Evolutionary conservation across 2,113 vertebrate genomes (phyloP).

Genomic region (Lagopus leucura): DNA sequence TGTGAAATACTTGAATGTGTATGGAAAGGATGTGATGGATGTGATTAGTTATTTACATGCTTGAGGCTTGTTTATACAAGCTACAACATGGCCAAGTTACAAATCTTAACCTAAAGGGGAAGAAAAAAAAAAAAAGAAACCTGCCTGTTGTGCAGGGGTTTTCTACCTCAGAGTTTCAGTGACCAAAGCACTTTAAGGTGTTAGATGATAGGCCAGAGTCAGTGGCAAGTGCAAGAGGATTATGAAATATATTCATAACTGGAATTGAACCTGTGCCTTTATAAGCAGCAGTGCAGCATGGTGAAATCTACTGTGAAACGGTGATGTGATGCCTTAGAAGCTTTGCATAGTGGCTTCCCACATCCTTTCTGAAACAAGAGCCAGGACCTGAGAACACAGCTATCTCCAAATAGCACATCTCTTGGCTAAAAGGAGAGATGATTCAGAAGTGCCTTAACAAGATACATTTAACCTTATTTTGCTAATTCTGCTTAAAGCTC

Average conservation of each 20-base stretch:
- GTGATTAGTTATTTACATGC: slow-evolving; percentile 3
- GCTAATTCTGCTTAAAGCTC: background rate
- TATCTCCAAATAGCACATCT: background rate
- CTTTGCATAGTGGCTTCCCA: background rate
- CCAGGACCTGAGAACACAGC: background rate
- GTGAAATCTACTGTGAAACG: slow-evolving; percentile 18
- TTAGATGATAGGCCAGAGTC: slow-evolving; percentile 42
- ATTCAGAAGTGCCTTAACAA: background rate
- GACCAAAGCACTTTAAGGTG: slow-evolving; percentile 13
- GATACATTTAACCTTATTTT: background rate
- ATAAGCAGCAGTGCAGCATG: background rate
- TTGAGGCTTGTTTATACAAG: background rate
- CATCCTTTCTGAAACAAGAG: background rate
- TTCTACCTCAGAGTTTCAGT: slow-evolving; percentile 65
- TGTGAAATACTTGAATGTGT: slow-evolving; percentile 52
- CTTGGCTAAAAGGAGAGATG: background rate
- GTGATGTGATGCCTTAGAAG: slow-evolving; percentile 31
- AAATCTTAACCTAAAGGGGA: background rate
- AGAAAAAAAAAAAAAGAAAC: background rate
- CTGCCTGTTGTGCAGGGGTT: slow-evolving; percentile 40
- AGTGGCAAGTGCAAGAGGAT: background rate
- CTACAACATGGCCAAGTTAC: background rate
- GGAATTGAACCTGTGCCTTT: background rate
- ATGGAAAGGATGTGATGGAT: background rate
- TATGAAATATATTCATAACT: background rate